Evolutionary conservation across 2,797 vertebrate genomes (phyloP).

Genomic region (Tinamus major): DNA sequence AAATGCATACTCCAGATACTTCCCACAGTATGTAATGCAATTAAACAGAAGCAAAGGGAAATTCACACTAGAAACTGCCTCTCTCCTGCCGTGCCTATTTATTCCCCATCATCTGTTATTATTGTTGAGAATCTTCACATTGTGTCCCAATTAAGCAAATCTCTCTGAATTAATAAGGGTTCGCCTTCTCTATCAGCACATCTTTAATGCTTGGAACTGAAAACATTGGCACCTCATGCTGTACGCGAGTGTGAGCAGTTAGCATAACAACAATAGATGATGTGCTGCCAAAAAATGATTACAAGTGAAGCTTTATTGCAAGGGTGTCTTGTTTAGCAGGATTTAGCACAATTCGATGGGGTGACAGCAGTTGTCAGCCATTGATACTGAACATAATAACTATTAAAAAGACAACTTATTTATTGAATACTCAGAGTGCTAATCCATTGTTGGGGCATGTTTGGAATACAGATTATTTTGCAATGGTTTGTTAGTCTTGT

Average conservation of each 20-base stretch:
- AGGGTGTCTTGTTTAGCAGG: slow-evolving; percentile 67
- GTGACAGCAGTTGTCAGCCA: slow-evolving; percentile 63
- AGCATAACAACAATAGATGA: slow-evolving; percentile 41
- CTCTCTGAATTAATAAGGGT: slow-evolving; percentile 63
- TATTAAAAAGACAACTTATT: slow-evolving; percentile 50
- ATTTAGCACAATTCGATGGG: slow-evolving; percentile 57
- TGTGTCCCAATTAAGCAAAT: slow-evolving; percentile 73
- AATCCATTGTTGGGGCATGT: neutral
- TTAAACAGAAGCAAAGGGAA: slow-evolving; percentile 62
- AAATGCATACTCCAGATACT: slow-evolving; percentile 16
- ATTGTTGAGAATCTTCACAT: slow-evolving; percentile 69
- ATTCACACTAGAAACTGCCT: slow-evolving; percentile 33
- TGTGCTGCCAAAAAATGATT: slow-evolving; percentile 56
- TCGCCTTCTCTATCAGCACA: slow-evolving; percentile 57
- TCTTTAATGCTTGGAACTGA: slow-evolving; percentile 44
- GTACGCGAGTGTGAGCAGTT: slow-evolving; percentile 4
- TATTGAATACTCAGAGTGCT: slow-evolving; percentile 32
- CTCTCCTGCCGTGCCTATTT: slow-evolving; percentile 50
- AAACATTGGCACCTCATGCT: slow-evolving; percentile 62
- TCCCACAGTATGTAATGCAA: slow-evolving; percentile 47
- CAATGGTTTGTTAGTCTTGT: neutral
- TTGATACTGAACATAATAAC: slow-evolving; percentile 49
- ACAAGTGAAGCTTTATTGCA: slow-evolving; percentile 58
- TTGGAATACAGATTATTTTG: slow-evolving; percentile 22
- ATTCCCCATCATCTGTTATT: slow-evolving; percentile 57